phyloP scores from a whole-genome alignment of 2,888 invertebrate genomes.

The Limnephilus lunatus region DNA sequence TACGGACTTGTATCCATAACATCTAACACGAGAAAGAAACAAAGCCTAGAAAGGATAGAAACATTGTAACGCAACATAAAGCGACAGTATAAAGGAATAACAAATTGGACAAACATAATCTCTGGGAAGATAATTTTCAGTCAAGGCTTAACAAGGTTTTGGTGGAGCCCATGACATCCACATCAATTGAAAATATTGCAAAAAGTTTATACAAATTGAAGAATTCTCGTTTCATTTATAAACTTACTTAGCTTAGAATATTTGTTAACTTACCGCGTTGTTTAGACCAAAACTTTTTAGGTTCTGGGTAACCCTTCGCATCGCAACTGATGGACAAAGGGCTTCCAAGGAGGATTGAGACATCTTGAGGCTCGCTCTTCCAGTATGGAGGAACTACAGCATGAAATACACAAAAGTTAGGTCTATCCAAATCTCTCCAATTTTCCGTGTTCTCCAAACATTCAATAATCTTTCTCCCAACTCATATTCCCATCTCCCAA shows the following conservation, averaged over 20 bases:
- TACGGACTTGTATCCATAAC: no score
- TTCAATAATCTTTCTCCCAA: no score
- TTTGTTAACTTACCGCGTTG: conserved; percentile 78
- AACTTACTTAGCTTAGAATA: no score
- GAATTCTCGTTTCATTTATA: not conserved
- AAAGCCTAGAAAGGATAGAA: not conserved
- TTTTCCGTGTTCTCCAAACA: no score
- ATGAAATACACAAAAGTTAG: not conserved
- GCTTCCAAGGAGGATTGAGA: conserved; percentile 85
- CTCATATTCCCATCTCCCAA: no score
- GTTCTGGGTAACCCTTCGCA: conserved; percentile 88
- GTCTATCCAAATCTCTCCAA: not conserved
- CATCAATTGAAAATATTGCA: not conserved
- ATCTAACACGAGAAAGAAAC: not conserved
- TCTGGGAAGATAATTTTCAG: not conserved
- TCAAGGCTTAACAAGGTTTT: not conserved
- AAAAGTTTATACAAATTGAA: not conserved
- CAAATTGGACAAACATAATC: not conserved
- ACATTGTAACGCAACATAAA: no score
- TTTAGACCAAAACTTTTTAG: conserved; percentile 85
- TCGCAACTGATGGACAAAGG: conserved; percentile 86
- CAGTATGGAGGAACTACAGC: conserved; percentile 86
- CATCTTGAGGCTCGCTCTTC: conserved; percentile 85
- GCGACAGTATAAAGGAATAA: not conserved
- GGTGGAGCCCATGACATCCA: not conserved